Evolutionary conservation across 2,113 vertebrate genomes (phyloP).

Genomic region (Atherinomorus stipes): DNA sequence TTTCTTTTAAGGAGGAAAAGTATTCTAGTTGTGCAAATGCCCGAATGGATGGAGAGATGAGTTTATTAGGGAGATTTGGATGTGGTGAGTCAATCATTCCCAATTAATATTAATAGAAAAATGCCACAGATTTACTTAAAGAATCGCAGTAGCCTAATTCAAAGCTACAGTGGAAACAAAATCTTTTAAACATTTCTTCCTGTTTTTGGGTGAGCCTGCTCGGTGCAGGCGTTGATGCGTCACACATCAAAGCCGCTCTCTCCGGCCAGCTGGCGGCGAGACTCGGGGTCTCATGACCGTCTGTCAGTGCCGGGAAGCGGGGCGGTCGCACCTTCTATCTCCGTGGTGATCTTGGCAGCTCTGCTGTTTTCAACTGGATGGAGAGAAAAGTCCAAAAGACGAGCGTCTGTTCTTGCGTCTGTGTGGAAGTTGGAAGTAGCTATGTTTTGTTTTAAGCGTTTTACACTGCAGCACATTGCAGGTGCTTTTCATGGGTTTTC

Average conservation of each 20-base stretch:
- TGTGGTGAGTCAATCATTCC: too few species aligned
- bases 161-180: constrained; percentile 20
- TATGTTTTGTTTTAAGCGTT: constrained; percentile 14
- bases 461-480: not conserved
- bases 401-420: not conserved
- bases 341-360: constrained; percentile 31
- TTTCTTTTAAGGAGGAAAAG: too few species aligned
- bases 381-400: constrained; percentile 17
- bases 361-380: not conserved
- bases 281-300: constrained; percentile 66
- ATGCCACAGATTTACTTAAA: not conserved
- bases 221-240: constrained; percentile 47
- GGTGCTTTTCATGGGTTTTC: not conserved
- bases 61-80: not conserved
- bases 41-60: too few species aligned
- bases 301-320: constrained; percentile 48
- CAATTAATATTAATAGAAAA: not conserved
- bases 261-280: constrained; percentile 63
- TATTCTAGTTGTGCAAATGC: too few species aligned
- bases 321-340: constrained; percentile 35
- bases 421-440: constrained; percentile 17
- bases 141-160: not conserved
- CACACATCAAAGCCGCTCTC: constrained; percentile 59
- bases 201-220: not conserved
- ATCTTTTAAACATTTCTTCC: constrained; percentile 27